Conservation (phyloP, 1,140 invertebrate species). For the Pachypeltis micranthus region DNA sequence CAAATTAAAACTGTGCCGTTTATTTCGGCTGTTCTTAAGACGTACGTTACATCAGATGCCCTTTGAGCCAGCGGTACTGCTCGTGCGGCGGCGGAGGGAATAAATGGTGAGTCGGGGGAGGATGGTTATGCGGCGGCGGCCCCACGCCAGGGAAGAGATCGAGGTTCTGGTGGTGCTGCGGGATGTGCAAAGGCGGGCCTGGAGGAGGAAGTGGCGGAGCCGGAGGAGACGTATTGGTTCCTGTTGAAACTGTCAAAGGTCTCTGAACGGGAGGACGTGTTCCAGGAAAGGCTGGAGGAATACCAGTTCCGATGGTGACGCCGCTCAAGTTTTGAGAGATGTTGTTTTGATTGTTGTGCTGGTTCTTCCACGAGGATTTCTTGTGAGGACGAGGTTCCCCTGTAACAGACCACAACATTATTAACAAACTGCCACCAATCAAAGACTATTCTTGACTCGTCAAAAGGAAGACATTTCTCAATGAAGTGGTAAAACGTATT, state of each 20-base stretch:
- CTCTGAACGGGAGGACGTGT: neutral
- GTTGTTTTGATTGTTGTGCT: neutral
- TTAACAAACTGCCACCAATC: too few relatives aligned
- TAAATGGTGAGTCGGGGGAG: neutral
- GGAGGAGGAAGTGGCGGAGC: neutral
- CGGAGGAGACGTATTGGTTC: neutral
- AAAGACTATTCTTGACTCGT: too few relatives aligned
- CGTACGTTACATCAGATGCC: constrained; percentile 1
- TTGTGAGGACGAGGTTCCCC: too few relatives aligned
- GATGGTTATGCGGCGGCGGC: neutral
- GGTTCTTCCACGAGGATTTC: too few relatives aligned
- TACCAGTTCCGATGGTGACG: neutral
- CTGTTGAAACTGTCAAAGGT: neutral
- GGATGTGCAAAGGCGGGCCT: neutral
- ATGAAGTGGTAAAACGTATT: too few relatives aligned
- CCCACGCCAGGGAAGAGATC: constrained; percentile 1
- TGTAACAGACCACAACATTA: too few relatives aligned
- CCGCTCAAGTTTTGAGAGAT: neutral
- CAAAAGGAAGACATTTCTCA: too few relatives aligned
- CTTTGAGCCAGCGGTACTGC: constrained; percentile 4
- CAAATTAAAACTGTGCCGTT: too few relatives aligned
- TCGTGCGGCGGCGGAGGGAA: constrained; percentile 2
- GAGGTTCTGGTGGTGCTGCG: neutral
- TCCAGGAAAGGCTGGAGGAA: neutral
- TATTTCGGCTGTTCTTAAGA: too few relatives aligned